These are phyloP conservation scores for Leptodactylus fallax DNA, from an alignment of 2,797 vertebrate species.

Conservation along the genomic window DNA sequence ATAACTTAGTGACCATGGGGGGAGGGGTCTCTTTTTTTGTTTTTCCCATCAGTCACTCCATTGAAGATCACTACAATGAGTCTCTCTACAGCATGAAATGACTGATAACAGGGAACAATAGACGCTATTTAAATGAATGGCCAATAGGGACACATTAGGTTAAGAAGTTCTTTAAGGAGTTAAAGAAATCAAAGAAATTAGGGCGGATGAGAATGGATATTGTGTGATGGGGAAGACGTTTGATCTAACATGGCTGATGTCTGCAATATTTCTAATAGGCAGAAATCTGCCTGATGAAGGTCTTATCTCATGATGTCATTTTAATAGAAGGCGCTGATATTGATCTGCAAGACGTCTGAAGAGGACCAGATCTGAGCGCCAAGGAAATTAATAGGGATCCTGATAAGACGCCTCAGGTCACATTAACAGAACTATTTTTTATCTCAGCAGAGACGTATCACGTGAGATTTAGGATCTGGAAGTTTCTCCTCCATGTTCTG, in stretches of 20 bases:
- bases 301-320: not conserved
- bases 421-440: not conserved
- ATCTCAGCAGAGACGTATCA: not conserved
- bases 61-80: not conserved
- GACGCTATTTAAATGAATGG: not conserved
- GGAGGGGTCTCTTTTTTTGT: too few relatives aligned
- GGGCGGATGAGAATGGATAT: not conserved
- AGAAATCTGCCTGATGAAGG: not conserved
- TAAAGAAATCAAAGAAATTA: not conserved
- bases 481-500: not conserved
- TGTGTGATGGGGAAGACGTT: not conserved
- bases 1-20: too few relatives aligned
- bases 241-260: conserved; percentile 11
- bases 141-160: not conserved
- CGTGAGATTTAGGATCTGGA: not conserved
- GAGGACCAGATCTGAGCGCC: not conserved
- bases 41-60: too few relatives aligned
- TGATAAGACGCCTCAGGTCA: not conserved
- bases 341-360: conserved; percentile 4
- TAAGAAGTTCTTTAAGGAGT: not conserved
- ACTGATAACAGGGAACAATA: conserved; percentile 1
- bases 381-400: conserved; percentile 9
- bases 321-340: not conserved
- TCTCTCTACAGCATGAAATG: not conserved
- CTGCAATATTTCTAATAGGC: not conserved